A percentile compares a stretch with the other conserved stretches of the same genome.
Conservation (phyloP, 2,113 vertebrate genomes). For the Chascanopsetta lugubris region DNA sequence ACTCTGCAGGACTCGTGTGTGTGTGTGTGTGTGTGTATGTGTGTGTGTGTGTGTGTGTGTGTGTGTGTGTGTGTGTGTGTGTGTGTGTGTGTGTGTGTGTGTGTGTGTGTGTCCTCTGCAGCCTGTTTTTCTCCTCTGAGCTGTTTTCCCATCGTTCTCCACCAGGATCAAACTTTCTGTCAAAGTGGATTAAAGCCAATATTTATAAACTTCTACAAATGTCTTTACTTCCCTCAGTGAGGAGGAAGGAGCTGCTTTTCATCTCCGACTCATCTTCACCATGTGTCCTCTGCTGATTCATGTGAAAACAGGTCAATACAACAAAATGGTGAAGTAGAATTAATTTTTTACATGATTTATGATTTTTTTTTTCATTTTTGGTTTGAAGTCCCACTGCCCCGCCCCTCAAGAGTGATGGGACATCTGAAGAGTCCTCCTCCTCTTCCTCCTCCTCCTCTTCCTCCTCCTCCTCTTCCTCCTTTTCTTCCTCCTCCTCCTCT, state of each 20-base stretch:
- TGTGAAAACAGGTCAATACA: background rate
- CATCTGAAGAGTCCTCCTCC: no score
- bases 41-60: conserved; percentile 26
- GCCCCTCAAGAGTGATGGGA: no score
- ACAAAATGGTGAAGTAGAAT: no score
- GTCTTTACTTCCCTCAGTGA: conserved; percentile 20
- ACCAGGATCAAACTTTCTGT: conserved; percentile 33
- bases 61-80: no score
- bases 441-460: no score
- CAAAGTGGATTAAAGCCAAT: conserved; percentile 58
- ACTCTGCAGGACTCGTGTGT: conserved; percentile 53
- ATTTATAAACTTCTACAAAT: conserved; percentile 33
- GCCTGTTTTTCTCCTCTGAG: conserved; percentile 1
- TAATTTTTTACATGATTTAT: no score
- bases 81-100: no score
- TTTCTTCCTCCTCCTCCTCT: no score
- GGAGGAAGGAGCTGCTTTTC: background rate
- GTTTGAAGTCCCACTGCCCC: no score
- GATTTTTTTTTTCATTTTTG: no score
- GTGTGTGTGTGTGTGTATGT: conserved; percentile 33
- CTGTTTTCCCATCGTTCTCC: background rate
- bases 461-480: no score
- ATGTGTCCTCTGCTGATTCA: background rate
- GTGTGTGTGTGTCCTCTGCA: conserved; percentile 39
- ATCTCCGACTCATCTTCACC: background rate